Evolutionary conservation across 2,113 vertebrate genomes (phyloP).

Genomic region (Fregata magnificens): DNA sequence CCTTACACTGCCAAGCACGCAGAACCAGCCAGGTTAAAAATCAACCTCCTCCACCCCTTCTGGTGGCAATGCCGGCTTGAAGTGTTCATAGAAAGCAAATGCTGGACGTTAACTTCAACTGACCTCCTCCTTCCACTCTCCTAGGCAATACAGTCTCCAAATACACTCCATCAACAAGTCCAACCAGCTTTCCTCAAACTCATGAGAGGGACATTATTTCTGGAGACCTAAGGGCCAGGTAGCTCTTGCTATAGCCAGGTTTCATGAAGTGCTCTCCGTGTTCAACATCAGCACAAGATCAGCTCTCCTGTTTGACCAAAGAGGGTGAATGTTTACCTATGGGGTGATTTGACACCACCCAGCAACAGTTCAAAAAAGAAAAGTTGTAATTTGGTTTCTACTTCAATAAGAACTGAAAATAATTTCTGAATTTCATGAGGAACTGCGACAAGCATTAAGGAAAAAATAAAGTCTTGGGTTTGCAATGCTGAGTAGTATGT

Average conservation of each 20-base stretch:
- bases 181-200: background rate
- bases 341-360: background rate
- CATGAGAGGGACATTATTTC: background rate
- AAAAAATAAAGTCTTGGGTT: background rate
- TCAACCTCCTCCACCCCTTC: conserved; percentile 43
- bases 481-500: background rate
- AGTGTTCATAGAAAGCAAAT: conserved; percentile 5
- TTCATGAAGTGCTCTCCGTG: background rate
- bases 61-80: background rate
- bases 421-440: background rate
- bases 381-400: background rate
- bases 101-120: background rate
- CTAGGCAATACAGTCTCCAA: background rate
- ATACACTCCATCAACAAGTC: background rate
- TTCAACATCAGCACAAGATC: background rate
- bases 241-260: background rate
- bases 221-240: background rate
- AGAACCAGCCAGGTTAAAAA: conserved; percentile 47
- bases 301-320: background rate
- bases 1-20: background rate
- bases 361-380: background rate
- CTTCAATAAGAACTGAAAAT: background rate
- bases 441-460: background rate
- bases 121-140: background rate
- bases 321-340: background rate